Evolutionary conservation across 2,113 vertebrate genomes (phyloP).

Genomic region (Sakesphorus luctuosus): DNA sequence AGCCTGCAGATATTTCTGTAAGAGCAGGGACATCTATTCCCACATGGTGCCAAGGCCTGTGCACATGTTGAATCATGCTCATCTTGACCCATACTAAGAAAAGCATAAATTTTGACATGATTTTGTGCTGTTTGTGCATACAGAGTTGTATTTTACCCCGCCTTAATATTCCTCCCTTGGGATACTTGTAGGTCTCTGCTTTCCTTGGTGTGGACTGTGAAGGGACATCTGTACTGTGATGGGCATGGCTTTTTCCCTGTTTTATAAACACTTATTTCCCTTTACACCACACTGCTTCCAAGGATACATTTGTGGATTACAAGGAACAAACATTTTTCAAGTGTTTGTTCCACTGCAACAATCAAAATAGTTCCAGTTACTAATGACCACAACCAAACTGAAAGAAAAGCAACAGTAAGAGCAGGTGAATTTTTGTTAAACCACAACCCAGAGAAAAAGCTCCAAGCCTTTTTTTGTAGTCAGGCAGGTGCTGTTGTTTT

Average conservation of each 20-base stretch:
- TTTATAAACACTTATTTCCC: background rate
- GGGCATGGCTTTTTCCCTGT: background rate
- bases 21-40: background rate
- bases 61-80: background rate
- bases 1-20: background rate
- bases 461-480: background rate
- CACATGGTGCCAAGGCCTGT: rapidly evolving
- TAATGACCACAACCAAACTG: background rate
- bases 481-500: background rate
- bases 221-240: background rate
- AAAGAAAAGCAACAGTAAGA: background rate
- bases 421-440: background rate
- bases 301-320: background rate
- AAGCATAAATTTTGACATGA: background rate
- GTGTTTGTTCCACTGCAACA: background rate
- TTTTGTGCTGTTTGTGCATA: background rate
- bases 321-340: background rate
- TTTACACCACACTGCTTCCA: background rate
- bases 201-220: background rate
- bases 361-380: background rate
- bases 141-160: background rate
- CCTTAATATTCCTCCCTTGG: background rate
- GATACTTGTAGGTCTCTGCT: background rate
- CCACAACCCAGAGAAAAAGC: background rate
- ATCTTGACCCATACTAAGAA: background rate